Conservation (phyloP, 1,140 invertebrate species). For the Phymorhynchus buccinoides region DNA sequence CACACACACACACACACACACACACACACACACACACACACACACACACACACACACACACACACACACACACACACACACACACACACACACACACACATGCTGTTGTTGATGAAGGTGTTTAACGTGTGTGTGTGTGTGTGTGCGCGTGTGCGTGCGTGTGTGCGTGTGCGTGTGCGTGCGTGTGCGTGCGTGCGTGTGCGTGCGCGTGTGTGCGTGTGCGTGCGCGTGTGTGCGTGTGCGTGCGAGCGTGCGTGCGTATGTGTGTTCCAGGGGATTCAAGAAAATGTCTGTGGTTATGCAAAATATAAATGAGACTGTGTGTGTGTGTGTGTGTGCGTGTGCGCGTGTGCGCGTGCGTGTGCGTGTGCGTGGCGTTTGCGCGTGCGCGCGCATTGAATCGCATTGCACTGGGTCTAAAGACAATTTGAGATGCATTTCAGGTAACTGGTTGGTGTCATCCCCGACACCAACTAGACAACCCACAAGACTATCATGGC, state of each 20-base stretch:
- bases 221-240: not conserved
- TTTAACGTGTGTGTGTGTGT: slow-evolving; percentile 4
- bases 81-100: slow-evolving; percentile 30
- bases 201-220: not conserved
- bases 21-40: not conserved
- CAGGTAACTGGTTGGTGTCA: no score
- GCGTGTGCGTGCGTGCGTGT: not conserved
- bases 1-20: slow-evolving; percentile 19
- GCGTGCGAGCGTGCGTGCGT: no score
- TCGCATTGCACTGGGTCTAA: no score
- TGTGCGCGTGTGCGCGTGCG: not conserved
- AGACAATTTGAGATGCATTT: no score
- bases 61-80: slow-evolving; percentile 28
- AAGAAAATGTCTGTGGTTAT: not conserved
- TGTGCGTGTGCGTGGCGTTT: not conserved
- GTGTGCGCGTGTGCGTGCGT: not conserved
- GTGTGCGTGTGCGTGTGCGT: not conserved
- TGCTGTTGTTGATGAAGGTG: not conserved
- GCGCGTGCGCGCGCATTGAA: no score
- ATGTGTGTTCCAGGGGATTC: no score
- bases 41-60: not conserved
- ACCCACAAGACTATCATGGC: no score
- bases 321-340: not conserved
- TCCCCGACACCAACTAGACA: no score
- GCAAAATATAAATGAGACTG: not conserved